phyloP scores from a whole-genome alignment of 2,797 vertebrate species.

The Ceyx erithaca region DNA sequence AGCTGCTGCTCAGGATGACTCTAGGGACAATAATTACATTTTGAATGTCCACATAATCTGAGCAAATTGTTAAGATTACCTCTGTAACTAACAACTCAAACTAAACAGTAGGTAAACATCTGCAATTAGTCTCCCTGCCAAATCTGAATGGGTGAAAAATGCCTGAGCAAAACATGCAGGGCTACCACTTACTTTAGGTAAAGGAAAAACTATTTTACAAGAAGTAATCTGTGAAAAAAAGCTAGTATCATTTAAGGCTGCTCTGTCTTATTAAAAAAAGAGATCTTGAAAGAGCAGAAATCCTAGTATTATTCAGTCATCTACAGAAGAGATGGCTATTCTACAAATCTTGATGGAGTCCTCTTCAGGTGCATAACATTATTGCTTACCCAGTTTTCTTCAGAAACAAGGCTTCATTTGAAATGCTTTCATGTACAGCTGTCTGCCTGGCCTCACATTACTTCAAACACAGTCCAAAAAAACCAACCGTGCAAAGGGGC shows the following conservation, averaged over 20 bases:
- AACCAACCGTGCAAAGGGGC: not conserved
- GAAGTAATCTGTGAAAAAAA: not conserved
- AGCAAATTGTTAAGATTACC: slow-evolving; percentile 5
- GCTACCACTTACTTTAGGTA: not conserved
- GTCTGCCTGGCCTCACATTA: not conserved
- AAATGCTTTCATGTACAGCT: not conserved
- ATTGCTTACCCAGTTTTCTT: not conserved
- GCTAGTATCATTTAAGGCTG: not conserved
- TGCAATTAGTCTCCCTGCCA: not conserved
- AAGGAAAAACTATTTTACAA: not conserved
- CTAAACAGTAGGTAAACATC: not conserved
- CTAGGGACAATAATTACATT: slow-evolving; percentile 10
- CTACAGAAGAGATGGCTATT: not conserved
- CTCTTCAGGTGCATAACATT: not conserved
- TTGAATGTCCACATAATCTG: not conserved
- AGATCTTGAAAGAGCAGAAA: not conserved
- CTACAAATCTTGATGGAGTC: not conserved
- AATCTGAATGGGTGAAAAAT: not conserved
- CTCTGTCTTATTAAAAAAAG: not conserved
- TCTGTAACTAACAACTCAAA: not conserved
- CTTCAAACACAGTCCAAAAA: not conserved
- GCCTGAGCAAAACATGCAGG: not conserved
- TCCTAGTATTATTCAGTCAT: not conserved
- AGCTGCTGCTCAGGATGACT: not conserved
- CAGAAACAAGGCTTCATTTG: not conserved